Conservation (phyloP, 2,888 invertebrate genomes). For the Dysmachus trigonus region DNA sequence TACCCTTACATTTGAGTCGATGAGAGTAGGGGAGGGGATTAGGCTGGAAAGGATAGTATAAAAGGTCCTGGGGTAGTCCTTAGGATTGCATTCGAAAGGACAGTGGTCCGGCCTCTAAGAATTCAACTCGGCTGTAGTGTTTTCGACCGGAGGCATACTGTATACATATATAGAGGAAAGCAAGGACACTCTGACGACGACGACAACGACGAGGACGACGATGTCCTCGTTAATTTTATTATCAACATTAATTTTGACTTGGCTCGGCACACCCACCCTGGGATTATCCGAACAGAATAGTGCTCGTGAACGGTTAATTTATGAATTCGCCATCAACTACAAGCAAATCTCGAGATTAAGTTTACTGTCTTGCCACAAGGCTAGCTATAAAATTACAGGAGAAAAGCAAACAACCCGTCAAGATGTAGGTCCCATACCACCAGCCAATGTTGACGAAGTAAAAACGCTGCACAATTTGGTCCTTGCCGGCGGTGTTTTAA, state of each 20-base stretch:
- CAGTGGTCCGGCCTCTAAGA: not conserved
- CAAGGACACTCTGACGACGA: not conserved
- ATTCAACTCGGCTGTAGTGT: not conserved
- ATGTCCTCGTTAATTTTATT: conserved; percentile 41
- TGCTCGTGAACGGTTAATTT: conserved; percentile 54
- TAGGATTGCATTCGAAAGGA: not conserved
- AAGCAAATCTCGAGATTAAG: conserved; percentile 60
- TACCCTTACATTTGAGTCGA: not conserved
- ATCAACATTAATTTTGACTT: conserved; percentile 41
- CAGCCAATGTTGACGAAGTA: not conserved
- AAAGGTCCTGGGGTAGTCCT: not conserved
- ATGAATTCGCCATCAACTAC: conserved; percentile 56
- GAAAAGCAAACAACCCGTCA: conserved; percentile 45
- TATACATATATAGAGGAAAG: not conserved
- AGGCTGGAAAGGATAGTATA: not conserved
- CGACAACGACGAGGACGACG: too few relatives aligned
- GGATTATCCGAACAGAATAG: conserved; percentile 8
- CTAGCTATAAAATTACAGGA: conserved; percentile 38
- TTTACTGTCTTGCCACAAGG: conserved; percentile 57
- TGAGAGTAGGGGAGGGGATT: not conserved
- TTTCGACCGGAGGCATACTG: not conserved
- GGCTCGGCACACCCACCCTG: conserved; percentile 2
- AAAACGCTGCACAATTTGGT: conserved; percentile 43
- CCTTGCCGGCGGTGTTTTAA: conserved; percentile 53
- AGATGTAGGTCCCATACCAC: conserved; percentile 37